Evolutionary conservation across 2,113 vertebrate species (phyloP).

Genomic region (Scophthalmus maximus): DNA sequence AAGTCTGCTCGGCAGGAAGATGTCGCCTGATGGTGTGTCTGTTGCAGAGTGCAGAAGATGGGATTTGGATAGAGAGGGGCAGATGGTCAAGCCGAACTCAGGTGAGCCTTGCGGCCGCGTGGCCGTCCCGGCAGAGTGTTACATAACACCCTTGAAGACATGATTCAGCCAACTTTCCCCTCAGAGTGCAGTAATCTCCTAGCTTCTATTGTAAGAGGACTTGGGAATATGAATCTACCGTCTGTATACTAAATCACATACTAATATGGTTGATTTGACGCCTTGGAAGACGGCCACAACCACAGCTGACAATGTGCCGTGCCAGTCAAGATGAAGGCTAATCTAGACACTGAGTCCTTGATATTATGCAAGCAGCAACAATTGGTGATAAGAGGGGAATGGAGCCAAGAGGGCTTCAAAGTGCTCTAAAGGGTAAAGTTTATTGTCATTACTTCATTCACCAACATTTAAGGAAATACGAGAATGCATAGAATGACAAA

Average conservation of each 20-base stretch:
- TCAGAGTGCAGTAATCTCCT: conserved; percentile 52
- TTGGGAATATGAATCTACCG: neutral
- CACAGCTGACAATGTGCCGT: neutral
- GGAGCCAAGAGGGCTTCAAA: neutral
- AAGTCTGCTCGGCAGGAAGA: neutral
- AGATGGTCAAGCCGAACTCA: conserved; percentile 52
- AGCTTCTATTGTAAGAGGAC: neutral
- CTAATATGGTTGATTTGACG: neutral
- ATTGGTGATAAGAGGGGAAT: neutral
- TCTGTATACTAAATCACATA: neutral
- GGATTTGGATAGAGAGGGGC: conserved; percentile 24
- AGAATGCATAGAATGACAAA: no score
- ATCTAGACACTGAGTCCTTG: conserved; percentile 19
- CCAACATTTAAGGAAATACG: neutral
- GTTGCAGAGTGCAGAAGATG: conserved; percentile 25
- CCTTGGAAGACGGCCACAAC: neutral
- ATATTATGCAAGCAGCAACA: neutral
- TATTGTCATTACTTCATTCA: neutral
- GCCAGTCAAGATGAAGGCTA: neutral
- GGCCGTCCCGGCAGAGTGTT: conserved; percentile 44
- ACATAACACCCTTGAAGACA: conserved; percentile 56
- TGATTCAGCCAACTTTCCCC: conserved; percentile 65
- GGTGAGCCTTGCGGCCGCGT: conserved; percentile 56
- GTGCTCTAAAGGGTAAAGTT: no score
- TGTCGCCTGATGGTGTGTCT: neutral